Evolutionary conservation across 1,140 invertebrate genomes (phyloP).

Genomic region (Drosophila nasuta): DNA sequence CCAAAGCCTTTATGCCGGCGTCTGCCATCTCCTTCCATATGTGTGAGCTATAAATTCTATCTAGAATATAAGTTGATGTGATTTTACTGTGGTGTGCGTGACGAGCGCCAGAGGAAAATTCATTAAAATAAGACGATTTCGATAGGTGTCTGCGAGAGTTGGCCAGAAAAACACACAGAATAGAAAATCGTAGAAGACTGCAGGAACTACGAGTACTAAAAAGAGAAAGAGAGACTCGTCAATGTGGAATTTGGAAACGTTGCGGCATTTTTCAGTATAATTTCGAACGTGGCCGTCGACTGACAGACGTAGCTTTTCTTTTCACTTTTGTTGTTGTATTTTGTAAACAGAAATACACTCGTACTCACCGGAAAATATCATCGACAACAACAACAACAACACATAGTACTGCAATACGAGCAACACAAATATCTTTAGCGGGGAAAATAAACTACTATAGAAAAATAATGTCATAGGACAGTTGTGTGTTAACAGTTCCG

Average conservation of each 20-base stretch:
- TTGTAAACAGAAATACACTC: conserved; percentile 44
- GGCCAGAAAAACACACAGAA: conserved; percentile 44
- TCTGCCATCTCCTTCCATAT: conserved; percentile 30
- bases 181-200: conserved; percentile 8
- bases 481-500: conserved; percentile 63
- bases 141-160: conserved; percentile 61
- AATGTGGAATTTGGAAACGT: conserved; percentile 76
- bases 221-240: conserved; percentile 45
- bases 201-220: conserved; percentile 18
- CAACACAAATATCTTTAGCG: conserved; percentile 24
- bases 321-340: no score
- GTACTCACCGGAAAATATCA: conserved; percentile 48
- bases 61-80: conserved; percentile 32
- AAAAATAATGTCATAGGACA: conserved; percentile 28
- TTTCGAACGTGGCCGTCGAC: conserved; percentile 68
- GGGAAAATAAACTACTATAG: conserved; percentile 6
- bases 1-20: neutral
- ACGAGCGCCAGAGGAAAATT: conserved; percentile 46
- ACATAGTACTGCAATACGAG: neutral
- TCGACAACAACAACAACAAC: conserved; percentile 37
- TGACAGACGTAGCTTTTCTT: conserved; percentile 51
- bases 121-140: conserved; percentile 78
- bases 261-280: conserved; percentile 78
- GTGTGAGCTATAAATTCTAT: conserved; percentile 44
- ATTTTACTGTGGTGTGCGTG: conserved; percentile 26